Base-by-base conservation (phyloP, 2,113 vertebrate genomes). In the Plestiodon gilberti region DNA sequence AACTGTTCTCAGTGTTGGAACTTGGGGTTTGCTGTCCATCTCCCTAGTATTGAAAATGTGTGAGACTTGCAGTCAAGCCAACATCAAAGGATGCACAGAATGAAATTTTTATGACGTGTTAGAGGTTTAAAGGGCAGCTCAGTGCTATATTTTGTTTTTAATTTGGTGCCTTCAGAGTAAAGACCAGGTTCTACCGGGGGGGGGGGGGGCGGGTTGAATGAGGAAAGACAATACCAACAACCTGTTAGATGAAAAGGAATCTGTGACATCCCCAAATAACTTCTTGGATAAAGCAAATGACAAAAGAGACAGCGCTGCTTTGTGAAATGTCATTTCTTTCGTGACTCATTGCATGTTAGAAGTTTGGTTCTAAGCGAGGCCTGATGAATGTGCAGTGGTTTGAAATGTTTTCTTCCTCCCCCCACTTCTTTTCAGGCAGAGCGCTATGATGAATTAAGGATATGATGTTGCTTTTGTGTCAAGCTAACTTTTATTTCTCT, bases 401-500 rank as follows among this genome's bases (percentile, higher is more conserved):
- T 78, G 73, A 76, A 85, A 77, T 70, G n/a, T 7, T 80, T 64
- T 81, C 76, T 52, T 20, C 48, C 5, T 83, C 90, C 17, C 20
- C 70, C 18, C 70, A 1, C 82, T 77, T 25, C 0, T 1, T 86
- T 67, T 73, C 90, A 88, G 61, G 40, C 78, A 40, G 61, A 28
- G 87, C 89, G 1, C 80, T 62, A 57, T 5, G 13, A 87, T 88
- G 14, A 87, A 52, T 88, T 90, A 85, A 83, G 11, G 74, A 82
- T 77, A 18, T 28, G 67, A 35, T 77, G 40, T 65, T 0, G 0
- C 35, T 89, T 52, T 82, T 59, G 77, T 22, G 75, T 30, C 74
- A 85, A 67, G 6, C 25, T 84, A 79, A 43, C 85, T 76, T 79
- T 17, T 79, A 10, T 85, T 84, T 89, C 85, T 91, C 40, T 82